Percentiles rank a stretch among this genome's conserved stretches.
Conservation (phyloP, 2,888 invertebrate genomes). For the Leptopilina myrica region DNA sequence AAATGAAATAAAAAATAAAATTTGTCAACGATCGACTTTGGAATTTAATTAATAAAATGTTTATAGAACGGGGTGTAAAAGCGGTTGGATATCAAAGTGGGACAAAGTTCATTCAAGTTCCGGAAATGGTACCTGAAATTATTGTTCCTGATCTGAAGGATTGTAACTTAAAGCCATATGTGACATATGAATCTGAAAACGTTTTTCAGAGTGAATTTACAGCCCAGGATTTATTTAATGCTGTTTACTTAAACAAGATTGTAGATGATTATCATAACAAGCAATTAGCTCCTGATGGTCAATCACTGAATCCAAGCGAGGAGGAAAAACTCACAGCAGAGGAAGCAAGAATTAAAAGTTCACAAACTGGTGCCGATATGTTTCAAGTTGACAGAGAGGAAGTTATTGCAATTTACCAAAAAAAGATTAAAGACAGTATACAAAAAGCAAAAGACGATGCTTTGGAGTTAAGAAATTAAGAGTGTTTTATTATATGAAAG, state of each 20-base stretch:
- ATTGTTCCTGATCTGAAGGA: constrained; percentile 92
- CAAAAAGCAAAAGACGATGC: neutral
- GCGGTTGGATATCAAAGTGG: constrained; percentile 80
- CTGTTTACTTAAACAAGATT: constrained; percentile 89
- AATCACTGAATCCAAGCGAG: constrained; percentile 84
- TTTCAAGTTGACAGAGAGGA: constrained; percentile 74
- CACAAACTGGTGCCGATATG: constrained; percentile 89
- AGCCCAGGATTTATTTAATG: constrained; percentile 88
- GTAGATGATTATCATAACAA: constrained; percentile 84
- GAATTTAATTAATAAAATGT: constrained; percentile 25
- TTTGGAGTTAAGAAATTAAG: neutral
- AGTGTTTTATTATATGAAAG: neutral
- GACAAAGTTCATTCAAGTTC: constrained; percentile 79
- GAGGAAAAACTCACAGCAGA: constrained; percentile 85
- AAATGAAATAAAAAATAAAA: too few relatives aligned
- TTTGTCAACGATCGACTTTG: too few relatives aligned
- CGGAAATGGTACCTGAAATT: constrained; percentile 94
- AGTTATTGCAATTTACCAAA: constrained; percentile 9
- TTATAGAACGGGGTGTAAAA: constrained; percentile 83
- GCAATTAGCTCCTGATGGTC: constrained; percentile 84
- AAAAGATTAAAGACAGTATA: neutral
- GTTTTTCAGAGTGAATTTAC: constrained; percentile 90
- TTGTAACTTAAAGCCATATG: constrained; percentile 94
- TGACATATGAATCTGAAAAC: constrained; percentile 89
- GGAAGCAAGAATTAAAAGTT: constrained; percentile 84